Evolutionary conservation across 2,797 vertebrate genomes (phyloP).

Genomic region (Parotocinclus haroldoi): DNA sequence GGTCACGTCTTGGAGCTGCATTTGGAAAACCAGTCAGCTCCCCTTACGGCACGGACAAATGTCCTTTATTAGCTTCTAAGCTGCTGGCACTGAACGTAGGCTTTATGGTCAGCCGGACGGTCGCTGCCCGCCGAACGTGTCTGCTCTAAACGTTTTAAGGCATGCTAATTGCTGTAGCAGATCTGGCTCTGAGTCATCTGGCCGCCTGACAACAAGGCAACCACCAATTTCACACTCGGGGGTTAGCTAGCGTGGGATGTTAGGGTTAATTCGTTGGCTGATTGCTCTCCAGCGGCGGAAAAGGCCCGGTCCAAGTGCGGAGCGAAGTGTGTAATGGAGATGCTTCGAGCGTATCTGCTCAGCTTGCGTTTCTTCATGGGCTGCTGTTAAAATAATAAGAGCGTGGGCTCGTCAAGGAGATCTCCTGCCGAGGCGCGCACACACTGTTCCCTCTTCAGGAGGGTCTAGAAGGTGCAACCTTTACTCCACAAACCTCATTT

Average conservation of each 20-base stretch:
- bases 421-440: conserved; percentile 58
- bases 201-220: conserved; percentile 11
- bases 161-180: conserved; percentile 15
- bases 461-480: conserved; percentile 61
- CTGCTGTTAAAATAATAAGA: conserved; percentile 74
- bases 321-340: conserved; percentile 63
- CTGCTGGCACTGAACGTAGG: background rate
- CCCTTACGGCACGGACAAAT: background rate
- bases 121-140: conserved; percentile 1
- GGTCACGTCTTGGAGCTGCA: background rate
- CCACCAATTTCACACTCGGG: background rate
- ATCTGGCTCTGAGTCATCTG: conserved; percentile 13
- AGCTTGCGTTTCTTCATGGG: conserved; percentile 67
- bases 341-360: conserved; percentile 66
- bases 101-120: conserved; percentile 9
- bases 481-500: background rate
- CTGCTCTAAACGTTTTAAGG: background rate
- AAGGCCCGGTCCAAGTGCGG: conserved; percentile 24
- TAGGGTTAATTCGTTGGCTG: conserved; percentile 25
- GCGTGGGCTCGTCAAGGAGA: conserved; percentile 70
- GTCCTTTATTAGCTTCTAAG: background rate
- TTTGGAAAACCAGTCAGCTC: background rate
- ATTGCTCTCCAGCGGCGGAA: conserved; percentile 27
- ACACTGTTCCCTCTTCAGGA: conserved; percentile 62
- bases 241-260: background rate